Evolutionary conservation across 2,888 invertebrate genomes (phyloP).

Genomic region (Apamea monoglypha): DNA sequence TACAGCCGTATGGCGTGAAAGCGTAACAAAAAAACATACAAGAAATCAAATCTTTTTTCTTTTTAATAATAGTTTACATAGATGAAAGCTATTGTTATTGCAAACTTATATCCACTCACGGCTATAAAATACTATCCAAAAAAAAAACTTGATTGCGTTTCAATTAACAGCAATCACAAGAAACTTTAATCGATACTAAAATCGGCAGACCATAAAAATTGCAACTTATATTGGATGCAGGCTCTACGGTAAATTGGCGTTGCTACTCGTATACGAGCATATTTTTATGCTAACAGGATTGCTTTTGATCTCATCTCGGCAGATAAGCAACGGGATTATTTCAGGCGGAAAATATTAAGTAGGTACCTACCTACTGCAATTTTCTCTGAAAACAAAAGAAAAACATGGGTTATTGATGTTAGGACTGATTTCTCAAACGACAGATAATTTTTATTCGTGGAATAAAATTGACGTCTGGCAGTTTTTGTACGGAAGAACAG

Average conservation of each 20-base stretch:
- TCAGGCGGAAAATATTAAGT: constrained; percentile 22
- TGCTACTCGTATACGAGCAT: constrained; percentile 21
- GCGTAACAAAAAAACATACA: too few species aligned
- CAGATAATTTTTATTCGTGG: too few species aligned
- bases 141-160: background rate
- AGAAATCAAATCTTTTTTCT: too few species aligned
- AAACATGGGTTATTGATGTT: background rate
- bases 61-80: background rate
- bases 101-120: background rate
- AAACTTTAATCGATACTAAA: constrained; percentile 3
- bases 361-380: background rate
- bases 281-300: constrained; percentile 56
- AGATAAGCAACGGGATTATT: constrained; percentile 35
- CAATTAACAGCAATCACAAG: background rate
- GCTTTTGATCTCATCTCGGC: constrained; percentile 52
- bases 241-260: constrained; percentile 34
- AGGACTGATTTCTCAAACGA: too few species aligned
- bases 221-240: constrained; percentile 44
- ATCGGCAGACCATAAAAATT: constrained; percentile 35
- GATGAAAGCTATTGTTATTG: background rate
- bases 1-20: too few species aligned
- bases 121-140: background rate
- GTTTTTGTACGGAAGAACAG: too few species aligned
- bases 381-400: background rate
- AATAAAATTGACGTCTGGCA: too few species aligned